These are phyloP conservation scores for Timema cristinae DNA, from an alignment of 2,888 invertebrate species.

Conservation along the genomic window DNA sequence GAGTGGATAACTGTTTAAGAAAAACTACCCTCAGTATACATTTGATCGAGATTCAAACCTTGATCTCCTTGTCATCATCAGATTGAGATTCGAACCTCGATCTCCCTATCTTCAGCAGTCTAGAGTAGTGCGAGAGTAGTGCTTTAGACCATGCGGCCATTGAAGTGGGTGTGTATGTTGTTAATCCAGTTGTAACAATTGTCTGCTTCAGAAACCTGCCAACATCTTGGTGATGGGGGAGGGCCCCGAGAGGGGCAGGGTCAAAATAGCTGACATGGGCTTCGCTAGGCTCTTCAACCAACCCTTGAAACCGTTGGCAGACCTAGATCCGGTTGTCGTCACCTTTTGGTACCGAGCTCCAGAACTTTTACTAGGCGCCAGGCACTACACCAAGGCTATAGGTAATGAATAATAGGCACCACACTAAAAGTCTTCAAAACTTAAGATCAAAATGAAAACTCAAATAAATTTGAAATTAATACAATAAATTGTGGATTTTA, in stretches of 20 bases:
- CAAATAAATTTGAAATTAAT: too few relatives aligned
- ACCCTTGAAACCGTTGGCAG: conserved; percentile 94
- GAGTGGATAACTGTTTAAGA: too few relatives aligned
- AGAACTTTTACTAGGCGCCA: conserved; percentile 86
- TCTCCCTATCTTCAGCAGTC: neutral
- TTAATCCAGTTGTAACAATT: neutral
- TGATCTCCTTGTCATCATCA: neutral
- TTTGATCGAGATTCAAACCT: neutral
- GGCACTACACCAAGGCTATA: conserved; percentile 97
- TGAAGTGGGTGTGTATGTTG: neutral
- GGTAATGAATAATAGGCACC: too few relatives aligned
- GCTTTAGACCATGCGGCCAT: neutral
- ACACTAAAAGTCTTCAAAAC: too few relatives aligned
- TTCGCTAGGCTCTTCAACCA: conserved; percentile 97
- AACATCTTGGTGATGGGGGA: conserved; percentile 99
- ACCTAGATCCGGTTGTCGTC: conserved; percentile 98
- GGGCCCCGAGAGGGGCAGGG: conserved; percentile 91
- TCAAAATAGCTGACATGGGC: conserved; percentile 99
- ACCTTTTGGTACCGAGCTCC: conserved; percentile 99
- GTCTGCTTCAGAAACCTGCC: conserved; percentile 79
- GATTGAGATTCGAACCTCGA: neutral
- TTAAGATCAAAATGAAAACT: too few relatives aligned
- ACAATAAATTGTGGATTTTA: too few relatives aligned
- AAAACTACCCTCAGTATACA: too few relatives aligned
- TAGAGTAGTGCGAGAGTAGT: neutral